Conservation (phyloP, 1,140 invertebrate genomes). For the Callitettix versicolor region DNA sequence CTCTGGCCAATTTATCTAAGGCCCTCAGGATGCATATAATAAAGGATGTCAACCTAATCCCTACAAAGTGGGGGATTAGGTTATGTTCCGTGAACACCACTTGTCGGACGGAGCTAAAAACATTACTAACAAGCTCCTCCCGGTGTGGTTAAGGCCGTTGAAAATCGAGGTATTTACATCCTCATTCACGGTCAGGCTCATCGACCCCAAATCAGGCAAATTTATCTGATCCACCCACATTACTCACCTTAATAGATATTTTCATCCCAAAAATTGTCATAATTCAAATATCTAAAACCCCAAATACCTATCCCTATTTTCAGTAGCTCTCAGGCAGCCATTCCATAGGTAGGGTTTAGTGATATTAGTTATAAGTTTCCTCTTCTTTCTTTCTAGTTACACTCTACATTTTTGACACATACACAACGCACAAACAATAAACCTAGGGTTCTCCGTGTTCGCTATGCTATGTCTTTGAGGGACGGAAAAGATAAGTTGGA, state of each 20-base stretch:
- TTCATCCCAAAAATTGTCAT: background rate
- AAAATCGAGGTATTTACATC: background rate
- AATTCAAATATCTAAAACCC: too few species aligned
- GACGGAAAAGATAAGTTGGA: too few species aligned
- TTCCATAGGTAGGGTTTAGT: too few species aligned
- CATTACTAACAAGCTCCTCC: background rate
- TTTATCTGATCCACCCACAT: background rate
- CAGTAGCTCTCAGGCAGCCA: too few species aligned
- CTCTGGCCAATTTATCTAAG: background rate
- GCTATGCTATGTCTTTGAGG: too few species aligned
- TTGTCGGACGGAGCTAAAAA: background rate
- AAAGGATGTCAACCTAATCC: background rate
- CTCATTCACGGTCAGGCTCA: background rate
- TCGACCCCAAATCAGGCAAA: background rate
- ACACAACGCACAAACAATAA: too few species aligned
- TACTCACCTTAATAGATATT: background rate
- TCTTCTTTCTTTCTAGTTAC: too few species aligned
- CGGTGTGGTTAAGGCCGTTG: background rate
- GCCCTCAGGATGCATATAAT: background rate
- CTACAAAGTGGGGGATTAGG: constrained; percentile 5
- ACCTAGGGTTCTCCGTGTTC: too few species aligned
- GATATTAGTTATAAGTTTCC: too few species aligned
- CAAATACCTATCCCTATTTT: too few species aligned
- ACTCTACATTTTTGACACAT: too few species aligned
- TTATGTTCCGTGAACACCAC: background rate